Base-by-base conservation (phyloP, 2,113 vertebrate species). In the Pomatorhinus ruficollis region DNA sequence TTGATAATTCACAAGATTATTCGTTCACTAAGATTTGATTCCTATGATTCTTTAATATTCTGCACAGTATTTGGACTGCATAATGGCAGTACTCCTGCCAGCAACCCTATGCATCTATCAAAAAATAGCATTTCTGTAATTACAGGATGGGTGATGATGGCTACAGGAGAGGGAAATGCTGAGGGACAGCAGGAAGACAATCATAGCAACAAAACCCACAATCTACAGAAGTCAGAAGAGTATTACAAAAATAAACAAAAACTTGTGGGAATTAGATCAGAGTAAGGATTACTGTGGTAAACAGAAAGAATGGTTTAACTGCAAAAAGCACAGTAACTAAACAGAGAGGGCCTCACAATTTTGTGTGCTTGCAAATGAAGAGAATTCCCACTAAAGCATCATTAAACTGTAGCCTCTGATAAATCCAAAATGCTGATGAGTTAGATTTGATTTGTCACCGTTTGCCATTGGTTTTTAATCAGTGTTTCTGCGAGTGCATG, bases 381-480 rank as follows among this genome's bases (percentile, higher is more conserved):
- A 87, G 74, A 60, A 59, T 81, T 95, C 94, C 84, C 81, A 85
- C 78, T 91, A 75, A 95, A 95, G 80, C 83, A 78, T 50, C 83
- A 52, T 15, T 39, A 90, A 93, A 92, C 37, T 96, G 83, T 94
- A 86, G 94, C 83, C 87, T 93, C 83, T 95, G 97, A 97, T 98
- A 95, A 96, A 83, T 91, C 93, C 71, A 83, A 97, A 97, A 94
- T 78, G 92, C 89, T 96, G 90, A 89, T 81, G 77, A 79, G 88
- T 85, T 89, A 78, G 60, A 93, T 91, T 87, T 77, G 77, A 87
- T 92, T 89, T 87, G 57, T 57, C 82, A 83, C 84, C 66, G 93
- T 95, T 97, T 94, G 94, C 92, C 87, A 95, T 92, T 97, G 95
- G 86, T 83, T 95, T 97, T 96, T 95, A 93, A 94, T 97, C 93